Evolutionary conservation across 2,113 vertebrate species (phyloP).

Genomic region (Ramphastos sulfuratus): DNA sequence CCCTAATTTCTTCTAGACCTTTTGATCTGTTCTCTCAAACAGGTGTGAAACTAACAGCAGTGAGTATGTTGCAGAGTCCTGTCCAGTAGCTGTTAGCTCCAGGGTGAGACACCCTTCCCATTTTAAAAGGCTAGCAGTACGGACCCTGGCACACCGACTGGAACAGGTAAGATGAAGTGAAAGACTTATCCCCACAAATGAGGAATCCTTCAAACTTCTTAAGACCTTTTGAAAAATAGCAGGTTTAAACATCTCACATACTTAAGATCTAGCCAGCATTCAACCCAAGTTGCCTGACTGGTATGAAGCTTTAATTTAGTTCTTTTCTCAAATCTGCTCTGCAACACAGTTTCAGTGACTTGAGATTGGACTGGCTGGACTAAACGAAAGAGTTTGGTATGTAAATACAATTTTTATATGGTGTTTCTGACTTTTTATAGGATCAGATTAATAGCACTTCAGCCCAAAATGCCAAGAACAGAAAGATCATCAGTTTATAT

Average conservation of each 20-base stretch:
- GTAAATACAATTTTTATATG: neutral
- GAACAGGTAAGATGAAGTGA: neutral
- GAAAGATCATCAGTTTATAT: neutral
- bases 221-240: neutral
- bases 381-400: neutral
- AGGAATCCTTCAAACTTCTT: neutral
- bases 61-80: slow-evolving; percentile 9
- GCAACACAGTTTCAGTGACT: neutral
- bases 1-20: neutral
- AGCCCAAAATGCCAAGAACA: neutral
- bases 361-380: neutral
- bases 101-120: slow-evolving; percentile 24
- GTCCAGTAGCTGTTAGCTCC: neutral
- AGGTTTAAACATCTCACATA: neutral
- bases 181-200: neutral
- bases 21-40: neutral
- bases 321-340: neutral
- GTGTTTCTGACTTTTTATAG: neutral
- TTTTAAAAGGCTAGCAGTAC: slow-evolving; percentile 50
- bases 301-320: neutral
- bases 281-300: neutral
- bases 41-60: slow-evolving; percentile 22
- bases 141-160: neutral
- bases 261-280: neutral
- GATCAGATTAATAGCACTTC: neutral